Evolutionary conservation across 2,113 vertebrate genomes (phyloP).

Genomic region (Cheilinus undulatus): DNA sequence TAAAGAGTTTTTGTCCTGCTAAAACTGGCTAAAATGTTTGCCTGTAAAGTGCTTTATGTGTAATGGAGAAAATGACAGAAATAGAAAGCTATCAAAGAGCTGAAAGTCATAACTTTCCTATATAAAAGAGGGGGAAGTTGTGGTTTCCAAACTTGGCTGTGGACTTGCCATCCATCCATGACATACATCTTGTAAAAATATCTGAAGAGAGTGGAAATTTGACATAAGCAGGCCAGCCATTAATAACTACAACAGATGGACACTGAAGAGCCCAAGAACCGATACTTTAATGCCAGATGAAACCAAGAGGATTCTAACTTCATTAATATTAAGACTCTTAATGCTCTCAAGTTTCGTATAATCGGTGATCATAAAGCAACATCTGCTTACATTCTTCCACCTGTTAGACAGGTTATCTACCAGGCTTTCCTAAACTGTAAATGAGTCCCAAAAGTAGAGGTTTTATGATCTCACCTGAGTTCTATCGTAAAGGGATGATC

Average conservation of each 20-base stretch:
- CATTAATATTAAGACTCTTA: not conserved
- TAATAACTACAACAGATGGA: slow-evolving; percentile 67
- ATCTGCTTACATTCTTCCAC: no score
- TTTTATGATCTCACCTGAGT: slow-evolving; percentile 84
- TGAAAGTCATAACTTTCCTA: slow-evolving; percentile 42
- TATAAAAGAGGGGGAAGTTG: slow-evolving; percentile 17
- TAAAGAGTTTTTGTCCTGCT: slow-evolving; percentile 39
- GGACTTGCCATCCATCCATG: slow-evolving; percentile 37
- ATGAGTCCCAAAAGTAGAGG: not conserved
- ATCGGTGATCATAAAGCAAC: not conserved
- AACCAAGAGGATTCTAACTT: not conserved
- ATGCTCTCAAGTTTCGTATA: not conserved
- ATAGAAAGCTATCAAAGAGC: slow-evolving; percentile 52
- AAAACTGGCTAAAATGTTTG: slow-evolving; percentile 18
- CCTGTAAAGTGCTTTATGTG: slow-evolving; percentile 42
- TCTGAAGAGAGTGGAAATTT: slow-evolving; percentile 51
- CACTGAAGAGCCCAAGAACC: slow-evolving; percentile 26
- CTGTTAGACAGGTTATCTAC: no score
- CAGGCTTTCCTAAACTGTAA: not conserved
- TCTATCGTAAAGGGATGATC: slow-evolving; percentile 90
- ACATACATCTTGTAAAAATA: slow-evolving; percentile 52
- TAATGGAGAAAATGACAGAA: slow-evolving; percentile 62
- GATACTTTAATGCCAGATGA: slow-evolving; percentile 20
- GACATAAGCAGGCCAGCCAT: slow-evolving; percentile 26
- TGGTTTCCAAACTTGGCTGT: slow-evolving; percentile 57